These are phyloP conservation scores for Conops quadrifasciatus DNA, from an alignment of 2,888 invertebrate genomes.

Conservation along the genomic window DNA sequence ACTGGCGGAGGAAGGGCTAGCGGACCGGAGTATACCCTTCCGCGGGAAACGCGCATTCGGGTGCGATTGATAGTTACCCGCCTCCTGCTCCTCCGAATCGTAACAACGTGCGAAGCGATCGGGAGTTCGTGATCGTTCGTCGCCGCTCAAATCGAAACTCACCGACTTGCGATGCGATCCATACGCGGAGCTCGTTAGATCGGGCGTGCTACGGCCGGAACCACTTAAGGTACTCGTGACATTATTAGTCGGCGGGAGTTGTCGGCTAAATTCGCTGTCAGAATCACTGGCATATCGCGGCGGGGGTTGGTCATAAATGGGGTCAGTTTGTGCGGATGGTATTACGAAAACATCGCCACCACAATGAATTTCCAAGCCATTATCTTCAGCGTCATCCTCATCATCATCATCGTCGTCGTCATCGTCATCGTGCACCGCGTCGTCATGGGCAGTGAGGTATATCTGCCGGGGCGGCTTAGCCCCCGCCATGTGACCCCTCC, in stretches of 20 bases:
- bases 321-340: slow-evolving; percentile 49
- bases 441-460: slow-evolving; percentile 58
- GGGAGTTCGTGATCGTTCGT: slow-evolving; percentile 57
- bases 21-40: slow-evolving; percentile 62
- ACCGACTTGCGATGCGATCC: slow-evolving; percentile 63
- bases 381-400: slow-evolving; percentile 40
- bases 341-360: slow-evolving; percentile 44
- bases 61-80: slow-evolving; percentile 35
- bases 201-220: slow-evolving; percentile 62
- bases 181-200: slow-evolving; percentile 42
- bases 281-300: slow-evolving; percentile 61
- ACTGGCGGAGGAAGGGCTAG: slow-evolving; percentile 61
- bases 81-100: slow-evolving; percentile 62
- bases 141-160: slow-evolving; percentile 64
- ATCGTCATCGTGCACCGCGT: slow-evolving; percentile 47
- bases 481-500: slow-evolving; percentile 12
- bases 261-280: slow-evolving; percentile 57
- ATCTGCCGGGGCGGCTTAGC: slow-evolving; percentile 55
- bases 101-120: slow-evolving; percentile 51
- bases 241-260: slow-evolving; percentile 43
- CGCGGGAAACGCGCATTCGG: slow-evolving; percentile 50
- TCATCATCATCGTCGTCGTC: slow-evolving; percentile 38
- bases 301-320: slow-evolving; percentile 59
- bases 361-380: slow-evolving; percentile 47
- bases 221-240: slow-evolving; percentile 40